Percentiles rank a stretch among this genome's conserved stretches.
Evolutionary conservation across 2,797 vertebrate species (phyloP).

Genomic region (Toxotes lorentzi): DNA sequence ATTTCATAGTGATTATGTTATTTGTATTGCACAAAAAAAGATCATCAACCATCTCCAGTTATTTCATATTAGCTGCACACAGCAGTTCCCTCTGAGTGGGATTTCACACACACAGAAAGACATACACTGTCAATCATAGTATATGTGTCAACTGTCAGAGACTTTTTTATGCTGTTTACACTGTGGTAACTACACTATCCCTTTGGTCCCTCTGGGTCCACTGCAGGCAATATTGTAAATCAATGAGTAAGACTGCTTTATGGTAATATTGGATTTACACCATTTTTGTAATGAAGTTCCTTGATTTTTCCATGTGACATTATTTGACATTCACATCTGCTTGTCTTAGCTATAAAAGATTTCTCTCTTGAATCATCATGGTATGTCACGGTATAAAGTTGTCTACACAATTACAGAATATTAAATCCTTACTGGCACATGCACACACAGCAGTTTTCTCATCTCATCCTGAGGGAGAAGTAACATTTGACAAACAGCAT

Average conservation of each 20-base stretch:
- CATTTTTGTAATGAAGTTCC: neutral
- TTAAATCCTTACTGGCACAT: neutral
- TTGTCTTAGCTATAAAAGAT: neutral
- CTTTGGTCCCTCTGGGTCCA: neutral
- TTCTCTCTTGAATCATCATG: neutral
- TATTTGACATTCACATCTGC: neutral
- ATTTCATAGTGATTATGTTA: neutral
- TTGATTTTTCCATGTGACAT: slow-evolving; percentile 7
- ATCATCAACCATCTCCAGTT: neutral
- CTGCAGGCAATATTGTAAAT: slow-evolving; percentile 3
- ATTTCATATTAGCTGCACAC: neutral
- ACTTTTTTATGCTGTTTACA: neutral
- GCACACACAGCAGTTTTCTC: neutral
- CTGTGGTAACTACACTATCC: neutral
- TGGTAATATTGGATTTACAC: neutral
- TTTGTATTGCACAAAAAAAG: neutral
- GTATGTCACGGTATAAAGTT: neutral
- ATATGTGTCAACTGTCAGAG: neutral
- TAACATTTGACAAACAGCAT: slow-evolving; percentile 46
- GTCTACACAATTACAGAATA: neutral
- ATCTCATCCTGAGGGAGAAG: slow-evolving; percentile 20
- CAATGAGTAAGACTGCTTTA: neutral
- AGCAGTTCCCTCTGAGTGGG: neutral
- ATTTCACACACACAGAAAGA: neutral
- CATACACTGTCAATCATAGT: neutral